These are phyloP conservation scores for Otolemur crassicaudatus DNA, from an alignment of 2,797 vertebrate species.

Conservation along the genomic window DNA sequence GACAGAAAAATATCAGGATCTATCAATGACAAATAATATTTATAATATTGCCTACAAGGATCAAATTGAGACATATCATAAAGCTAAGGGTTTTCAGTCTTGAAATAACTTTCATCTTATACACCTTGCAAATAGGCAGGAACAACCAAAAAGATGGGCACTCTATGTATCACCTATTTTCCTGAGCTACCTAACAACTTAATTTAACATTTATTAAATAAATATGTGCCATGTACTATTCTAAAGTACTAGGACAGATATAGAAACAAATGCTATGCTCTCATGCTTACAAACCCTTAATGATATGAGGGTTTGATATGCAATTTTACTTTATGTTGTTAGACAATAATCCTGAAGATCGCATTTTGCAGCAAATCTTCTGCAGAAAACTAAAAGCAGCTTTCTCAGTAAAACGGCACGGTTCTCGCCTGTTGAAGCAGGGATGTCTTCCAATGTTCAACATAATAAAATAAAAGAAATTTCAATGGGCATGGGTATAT, in stretches of 20 bases:
- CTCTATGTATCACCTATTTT: conserved; percentile 26
- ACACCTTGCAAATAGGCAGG: background rate
- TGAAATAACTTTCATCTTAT: conserved; percentile 12
- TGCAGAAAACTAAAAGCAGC: background rate
- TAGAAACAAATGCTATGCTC: background rate
- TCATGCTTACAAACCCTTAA: background rate
- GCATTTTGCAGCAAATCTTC: background rate
- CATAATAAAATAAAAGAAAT: conserved; percentile 34
- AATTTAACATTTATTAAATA: conserved; percentile 30
- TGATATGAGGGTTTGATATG: background rate
- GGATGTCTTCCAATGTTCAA: conserved; percentile 23
- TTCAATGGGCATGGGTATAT: background rate
- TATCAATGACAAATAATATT: conserved; percentile 37
- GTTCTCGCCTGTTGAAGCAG: background rate
- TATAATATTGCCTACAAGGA: background rate
- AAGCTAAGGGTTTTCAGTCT: background rate
- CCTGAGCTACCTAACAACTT: background rate
- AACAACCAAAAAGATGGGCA: background rate
- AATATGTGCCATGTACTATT: background rate
- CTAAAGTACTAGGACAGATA: background rate
- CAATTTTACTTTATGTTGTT: conserved; percentile 47
- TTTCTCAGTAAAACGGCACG: conserved; percentile 31
- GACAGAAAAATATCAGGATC: background rate
- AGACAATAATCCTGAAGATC: conserved; percentile 32
- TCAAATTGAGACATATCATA: background rate